Percentiles rank a stretch among this genome's conserved stretches.
Evolutionary conservation across 2,113 vertebrate species (phyloP).

Genomic region (Lethenteron reissneri): DNA sequence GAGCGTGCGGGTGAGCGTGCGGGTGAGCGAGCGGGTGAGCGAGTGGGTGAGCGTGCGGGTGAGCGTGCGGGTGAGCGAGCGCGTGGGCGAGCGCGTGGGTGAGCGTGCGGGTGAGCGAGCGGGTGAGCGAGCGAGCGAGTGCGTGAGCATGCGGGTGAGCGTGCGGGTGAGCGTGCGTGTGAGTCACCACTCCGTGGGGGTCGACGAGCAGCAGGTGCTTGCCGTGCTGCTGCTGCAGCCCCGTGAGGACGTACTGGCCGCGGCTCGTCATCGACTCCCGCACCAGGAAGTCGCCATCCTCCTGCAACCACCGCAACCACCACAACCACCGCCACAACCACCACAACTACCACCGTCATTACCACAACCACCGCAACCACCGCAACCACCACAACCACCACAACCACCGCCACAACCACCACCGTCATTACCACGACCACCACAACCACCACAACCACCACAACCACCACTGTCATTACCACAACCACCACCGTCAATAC

Average conservation of each 20-base stretch:
- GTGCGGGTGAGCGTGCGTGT: background rate
- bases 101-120: background rate
- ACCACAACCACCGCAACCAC: no score
- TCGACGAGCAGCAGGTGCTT: constrained; percentile 87
- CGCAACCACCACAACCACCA: no score
- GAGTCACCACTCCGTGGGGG: constrained; percentile 82
- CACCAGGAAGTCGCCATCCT: constrained; percentile 74
- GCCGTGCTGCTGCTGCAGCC: constrained; percentile 66
- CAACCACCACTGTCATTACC: background rate
- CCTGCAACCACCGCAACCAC: background rate
- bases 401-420: no score
- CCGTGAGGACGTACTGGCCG: constrained; percentile 80
- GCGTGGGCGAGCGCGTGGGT: background rate
- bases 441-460: background rate
- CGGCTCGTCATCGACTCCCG: constrained; percentile 76
- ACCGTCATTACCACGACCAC: no score
- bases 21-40: no score
- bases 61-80: no score
- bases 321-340: background rate
- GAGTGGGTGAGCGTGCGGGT: no score
- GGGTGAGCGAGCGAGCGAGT: background rate
- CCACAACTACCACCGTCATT: no score
- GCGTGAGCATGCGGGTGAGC: no score
- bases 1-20: no score
- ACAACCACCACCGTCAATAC: no score